Conservation (phyloP, 1,140 invertebrate genomes). For the Magallana ariakensis region DNA sequence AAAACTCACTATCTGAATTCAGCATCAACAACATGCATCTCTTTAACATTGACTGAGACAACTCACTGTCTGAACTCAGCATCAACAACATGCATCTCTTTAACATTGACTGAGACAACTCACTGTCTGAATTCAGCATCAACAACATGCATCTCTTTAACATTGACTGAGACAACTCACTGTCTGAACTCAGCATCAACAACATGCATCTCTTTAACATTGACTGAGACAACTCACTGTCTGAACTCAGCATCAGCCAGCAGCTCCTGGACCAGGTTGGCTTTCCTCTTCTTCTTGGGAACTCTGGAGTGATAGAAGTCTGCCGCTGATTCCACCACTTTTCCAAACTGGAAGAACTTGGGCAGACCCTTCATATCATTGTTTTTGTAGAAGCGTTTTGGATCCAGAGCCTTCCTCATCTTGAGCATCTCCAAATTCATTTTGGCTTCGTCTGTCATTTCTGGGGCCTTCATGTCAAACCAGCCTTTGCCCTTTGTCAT, state of each 20-base stretch:
- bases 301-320: conserved; percentile 86
- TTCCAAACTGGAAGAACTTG: conserved; percentile 92
- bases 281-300: conserved; percentile 92
- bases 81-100: not conserved
- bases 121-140: no score
- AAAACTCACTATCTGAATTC: no score
- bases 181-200: no score
- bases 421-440: conserved; percentile 92
- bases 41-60: no score
- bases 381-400: conserved; percentile 96
- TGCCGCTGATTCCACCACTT: conserved; percentile 81
- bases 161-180: no score
- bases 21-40: no score
- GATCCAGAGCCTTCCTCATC: conserved; percentile 95
- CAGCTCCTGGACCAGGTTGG: conserved; percentile 94
- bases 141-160: not conserved
- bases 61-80: no score
- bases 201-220: no score
- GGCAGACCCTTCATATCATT: conserved; percentile 92
- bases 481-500: conserved; percentile 92
- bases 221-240: conserved; percentile 82
- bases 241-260: conserved; percentile 92
- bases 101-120: no score
- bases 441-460: conserved; percentile 92
- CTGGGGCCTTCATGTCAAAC: conserved; percentile 92